Base-by-base conservation (phyloP, 2,797 vertebrate species). In the Tiaroga cobitis region DNA sequence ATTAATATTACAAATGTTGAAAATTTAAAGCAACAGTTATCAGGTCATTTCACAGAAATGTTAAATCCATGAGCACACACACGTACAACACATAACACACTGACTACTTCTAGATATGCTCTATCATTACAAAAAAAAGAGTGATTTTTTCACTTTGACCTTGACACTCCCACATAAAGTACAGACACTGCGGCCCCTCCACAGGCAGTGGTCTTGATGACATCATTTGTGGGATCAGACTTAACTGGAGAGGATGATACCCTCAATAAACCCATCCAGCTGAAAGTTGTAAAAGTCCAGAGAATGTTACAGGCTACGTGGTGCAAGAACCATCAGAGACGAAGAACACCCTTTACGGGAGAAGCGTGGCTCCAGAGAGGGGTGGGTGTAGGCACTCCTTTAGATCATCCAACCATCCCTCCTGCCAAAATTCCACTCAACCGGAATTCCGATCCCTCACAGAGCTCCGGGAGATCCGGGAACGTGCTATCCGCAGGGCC, bases 251-350 rank as follows among this genome's bases (percentile, higher is more conserved):
- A 76, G 65, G 81, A 81, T 37, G 69, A 82, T 80, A 75, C 54
- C 79, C 29, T 83, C 72, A 67, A 84, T 85, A 88, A 89, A 74
- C 54, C 65, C 59, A 6, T 84, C 82, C 87, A 89, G 88, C 85
- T 89, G 87, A 86, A 86, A 68, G 73, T 70, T 82, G 85, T 86
- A 89, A 89, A 89, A 85, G 80, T 83, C 77, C 56, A 16, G 9
- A 43, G 81, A 83, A 88, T 37, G 73, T 83, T 81, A 72, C 76
- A 56, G 46, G 63, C 80, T 19, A 13, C 15, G 4, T 83, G 80
- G 39, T 56, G 84, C 34, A 41, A 74, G 34, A 84, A 80, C 41
- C 81, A 84, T 87, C 82, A 70, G 43, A 82, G 78, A 49, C 29
- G n/a, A 74, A 79, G 75, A 73, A 82, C 61, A 59, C 84, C 19